These are phyloP conservation scores for Macquaria ambigua DNA, from an alignment of 2,113 vertebrate genomes.

Conservation along the genomic window DNA sequence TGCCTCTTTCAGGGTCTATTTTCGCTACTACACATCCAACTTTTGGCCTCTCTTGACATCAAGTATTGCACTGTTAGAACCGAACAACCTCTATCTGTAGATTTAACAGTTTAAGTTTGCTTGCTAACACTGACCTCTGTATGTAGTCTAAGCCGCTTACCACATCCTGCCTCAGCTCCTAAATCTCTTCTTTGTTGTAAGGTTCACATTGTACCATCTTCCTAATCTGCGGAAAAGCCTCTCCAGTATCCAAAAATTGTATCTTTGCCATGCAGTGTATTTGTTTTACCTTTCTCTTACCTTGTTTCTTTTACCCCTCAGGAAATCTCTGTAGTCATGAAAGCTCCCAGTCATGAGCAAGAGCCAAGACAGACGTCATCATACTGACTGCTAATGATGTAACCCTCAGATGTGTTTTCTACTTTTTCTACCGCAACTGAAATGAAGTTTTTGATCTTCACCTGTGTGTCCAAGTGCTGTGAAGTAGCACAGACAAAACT, in stretches of 20 bases:
- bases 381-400: neutral
- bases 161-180: slow-evolving; percentile 47
- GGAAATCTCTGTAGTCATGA: neutral
- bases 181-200: slow-evolving; percentile 66
- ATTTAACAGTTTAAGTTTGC: slow-evolving; percentile 25
- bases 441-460: slow-evolving; percentile 7
- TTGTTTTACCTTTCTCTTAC: neutral
- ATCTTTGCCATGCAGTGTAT: slow-evolving; percentile 12
- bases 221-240: slow-evolving; percentile 52
- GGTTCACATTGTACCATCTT: slow-evolving; percentile 50
- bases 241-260: slow-evolving; percentile 25
- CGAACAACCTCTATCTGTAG: slow-evolving; percentile 38
- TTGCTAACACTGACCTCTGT: slow-evolving; percentile 37
- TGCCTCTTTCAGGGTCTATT: slow-evolving; percentile 13
- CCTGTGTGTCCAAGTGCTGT: neutral
- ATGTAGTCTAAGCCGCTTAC: slow-evolving; percentile 65
- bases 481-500: neutral
- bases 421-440: neutral
- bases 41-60: slow-evolving; percentile 24
- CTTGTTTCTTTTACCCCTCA: neutral
- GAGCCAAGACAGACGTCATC: neutral
- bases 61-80: slow-evolving; percentile 14
- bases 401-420: neutral
- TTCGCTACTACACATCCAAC: slow-evolving; percentile 5
- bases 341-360: neutral